Evolutionary conservation across 1,140 invertebrate species (phyloP).

Genomic region (Drosophila athabasca): DNA sequence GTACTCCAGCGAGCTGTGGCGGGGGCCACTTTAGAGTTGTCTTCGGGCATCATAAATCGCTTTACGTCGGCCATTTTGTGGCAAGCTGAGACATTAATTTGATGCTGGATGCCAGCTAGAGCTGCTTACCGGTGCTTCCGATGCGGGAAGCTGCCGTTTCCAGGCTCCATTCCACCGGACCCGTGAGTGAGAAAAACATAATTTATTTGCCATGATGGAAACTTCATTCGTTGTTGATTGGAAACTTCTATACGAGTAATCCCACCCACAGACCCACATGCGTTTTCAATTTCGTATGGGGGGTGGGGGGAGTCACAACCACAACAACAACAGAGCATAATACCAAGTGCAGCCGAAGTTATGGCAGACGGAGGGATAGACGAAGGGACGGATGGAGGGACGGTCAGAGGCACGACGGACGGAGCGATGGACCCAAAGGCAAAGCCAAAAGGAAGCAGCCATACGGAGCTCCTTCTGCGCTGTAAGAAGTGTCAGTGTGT

Average conservation of each 20-base stretch:
- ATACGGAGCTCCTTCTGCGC: no score
- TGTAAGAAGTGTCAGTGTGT: conserved; percentile 13
- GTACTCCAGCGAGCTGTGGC: conserved; percentile 3
- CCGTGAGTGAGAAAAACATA: conserved; percentile 40
- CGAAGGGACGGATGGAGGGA: no score
- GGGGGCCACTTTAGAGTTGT: conserved; percentile 74
- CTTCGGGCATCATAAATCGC: conserved; percentile 73
- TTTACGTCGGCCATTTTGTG: conserved; percentile 73
- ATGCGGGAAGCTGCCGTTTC: conserved; percentile 15
- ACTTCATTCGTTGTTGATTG: conserved; percentile 73
- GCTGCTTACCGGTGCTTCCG: conserved; percentile 37
- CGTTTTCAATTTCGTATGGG: conserved; percentile 62
- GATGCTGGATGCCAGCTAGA: conserved; percentile 40
- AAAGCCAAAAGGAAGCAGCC: conserved; percentile 6
- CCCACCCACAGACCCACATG: conserved; percentile 2
- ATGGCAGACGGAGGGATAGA: conserved; percentile 40
- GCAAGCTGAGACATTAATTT: conserved; percentile 74
- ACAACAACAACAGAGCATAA: conserved; percentile 51
- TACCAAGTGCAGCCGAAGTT: conserved; percentile 72
- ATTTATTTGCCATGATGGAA: conserved; percentile 74
- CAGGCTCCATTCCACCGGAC: conserved; percentile 5
- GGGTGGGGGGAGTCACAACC: conserved; percentile 3
- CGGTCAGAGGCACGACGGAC: no score
- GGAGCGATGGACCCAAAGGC: background rate
- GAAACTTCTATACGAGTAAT: conserved; percentile 48